Conservation (phyloP, 2,797 vertebrate species). For the Gallinago stenura region DNA sequence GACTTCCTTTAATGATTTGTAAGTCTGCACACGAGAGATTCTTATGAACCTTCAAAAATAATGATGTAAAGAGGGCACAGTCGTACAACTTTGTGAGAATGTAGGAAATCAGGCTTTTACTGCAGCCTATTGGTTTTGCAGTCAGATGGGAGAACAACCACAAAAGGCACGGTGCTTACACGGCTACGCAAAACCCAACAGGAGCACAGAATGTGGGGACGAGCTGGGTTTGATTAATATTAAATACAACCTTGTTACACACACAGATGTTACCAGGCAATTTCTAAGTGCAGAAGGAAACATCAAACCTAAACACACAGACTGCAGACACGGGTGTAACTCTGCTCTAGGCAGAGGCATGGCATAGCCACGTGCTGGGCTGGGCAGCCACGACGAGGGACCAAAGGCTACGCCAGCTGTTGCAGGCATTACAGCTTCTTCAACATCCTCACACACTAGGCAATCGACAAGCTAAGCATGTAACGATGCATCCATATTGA, state of each 20-base stretch:
- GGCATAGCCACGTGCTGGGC: accelerated
- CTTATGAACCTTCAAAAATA: not conserved
- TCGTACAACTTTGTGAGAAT: not conserved
- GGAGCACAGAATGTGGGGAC: not conserved
- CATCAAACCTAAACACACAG: not conserved
- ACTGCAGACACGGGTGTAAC: accelerated
- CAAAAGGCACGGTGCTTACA: not conserved
- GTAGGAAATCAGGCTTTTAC: not conserved
- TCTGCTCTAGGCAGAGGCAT: not conserved
- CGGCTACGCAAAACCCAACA: not conserved
- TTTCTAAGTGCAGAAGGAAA: not conserved
- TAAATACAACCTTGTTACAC: not conserved
- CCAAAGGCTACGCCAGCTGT: accelerated
- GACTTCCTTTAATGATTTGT: not conserved
- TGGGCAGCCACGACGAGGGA: accelerated
- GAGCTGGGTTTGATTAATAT: not conserved
- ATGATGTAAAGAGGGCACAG: not conserved
- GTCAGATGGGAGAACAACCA: not conserved
- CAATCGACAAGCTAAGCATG: not conserved
- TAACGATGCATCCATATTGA: not conserved
- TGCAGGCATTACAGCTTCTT: not conserved
- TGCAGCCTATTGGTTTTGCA: not conserved
- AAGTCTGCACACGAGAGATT: not conserved
- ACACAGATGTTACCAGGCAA: not conserved
- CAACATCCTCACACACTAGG: not conserved